Percentiles rank a stretch among this genome's conserved stretches.
Conservation (phyloP, 1,140 invertebrate species). For the Diorhabda carinulata region DNA sequence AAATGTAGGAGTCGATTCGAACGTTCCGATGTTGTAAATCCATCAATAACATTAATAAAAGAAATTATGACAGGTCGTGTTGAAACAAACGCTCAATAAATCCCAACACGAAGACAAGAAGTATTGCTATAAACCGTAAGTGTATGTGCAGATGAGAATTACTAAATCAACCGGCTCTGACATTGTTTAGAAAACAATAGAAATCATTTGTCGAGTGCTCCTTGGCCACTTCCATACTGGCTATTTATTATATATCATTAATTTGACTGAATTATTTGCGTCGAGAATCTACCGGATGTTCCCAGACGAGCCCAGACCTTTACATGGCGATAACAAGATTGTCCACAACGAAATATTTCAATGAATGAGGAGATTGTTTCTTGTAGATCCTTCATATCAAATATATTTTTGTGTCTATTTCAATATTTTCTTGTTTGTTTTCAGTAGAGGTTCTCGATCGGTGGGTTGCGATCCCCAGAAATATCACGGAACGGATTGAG, state of each 20-base stretch:
- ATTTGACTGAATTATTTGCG: background rate
- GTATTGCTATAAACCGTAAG: background rate
- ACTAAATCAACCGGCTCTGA: background rate
- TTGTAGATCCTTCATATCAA: too few relatives aligned
- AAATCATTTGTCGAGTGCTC: constrained; percentile 2
- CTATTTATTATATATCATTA: constrained; percentile 1
- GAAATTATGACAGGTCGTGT: background rate
- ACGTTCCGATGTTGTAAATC: constrained; percentile 1
- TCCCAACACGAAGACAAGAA: background rate
- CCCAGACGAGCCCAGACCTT: background rate
- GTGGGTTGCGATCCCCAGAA: too few relatives aligned
- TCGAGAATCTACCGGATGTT: background rate
- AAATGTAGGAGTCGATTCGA: background rate
- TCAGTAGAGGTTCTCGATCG: too few relatives aligned
- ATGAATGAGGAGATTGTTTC: too few relatives aligned
- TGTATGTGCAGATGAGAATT: background rate
- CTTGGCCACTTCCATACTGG: constrained; percentile 1
- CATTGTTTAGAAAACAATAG: constrained; percentile 2
- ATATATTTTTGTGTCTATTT: too few relatives aligned
- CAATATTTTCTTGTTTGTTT: too few relatives aligned
- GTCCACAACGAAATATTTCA: too few relatives aligned
- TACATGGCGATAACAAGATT: too few relatives aligned
- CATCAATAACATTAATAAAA: background rate
- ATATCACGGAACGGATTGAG: too few relatives aligned
- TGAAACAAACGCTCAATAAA: constrained; percentile 1